Conservation (phyloP, 2,888 invertebrate genomes). For the Heliconius hortense region DNA sequence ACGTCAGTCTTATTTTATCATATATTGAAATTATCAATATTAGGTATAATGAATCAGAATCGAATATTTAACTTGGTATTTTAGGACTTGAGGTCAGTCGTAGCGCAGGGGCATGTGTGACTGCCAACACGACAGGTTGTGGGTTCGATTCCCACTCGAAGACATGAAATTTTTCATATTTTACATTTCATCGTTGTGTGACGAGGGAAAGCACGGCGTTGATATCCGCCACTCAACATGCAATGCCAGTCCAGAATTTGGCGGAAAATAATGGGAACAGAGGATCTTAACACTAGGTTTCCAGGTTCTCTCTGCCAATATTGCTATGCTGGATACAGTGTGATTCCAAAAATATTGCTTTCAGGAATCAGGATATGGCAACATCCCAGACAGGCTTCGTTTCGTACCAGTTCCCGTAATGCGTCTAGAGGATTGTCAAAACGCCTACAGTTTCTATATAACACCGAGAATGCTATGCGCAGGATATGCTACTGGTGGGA, state of each 20-base stretch:
- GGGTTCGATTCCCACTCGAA: too few species aligned
- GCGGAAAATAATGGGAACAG: background rate
- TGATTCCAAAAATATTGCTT: background rate
- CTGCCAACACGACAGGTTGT: too few species aligned
- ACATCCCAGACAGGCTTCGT: conserved; percentile 71
- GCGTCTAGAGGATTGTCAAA: conserved; percentile 63
- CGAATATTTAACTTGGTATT: too few species aligned
- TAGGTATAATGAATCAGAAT: too few species aligned
- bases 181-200: background rate
- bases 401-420: conserved; percentile 75
- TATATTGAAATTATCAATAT: too few species aligned
- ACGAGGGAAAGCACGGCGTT: background rate
- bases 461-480: conserved; percentile 73
- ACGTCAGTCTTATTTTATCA: too few species aligned
- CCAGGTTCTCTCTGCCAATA: background rate
- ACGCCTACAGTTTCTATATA: conserved; percentile 70
- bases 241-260: too few species aligned
- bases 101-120: too few species aligned
- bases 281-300: background rate
- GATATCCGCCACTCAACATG: background rate
- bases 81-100: too few species aligned
- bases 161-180: too few species aligned
- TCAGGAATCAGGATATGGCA: conserved; percentile 67
- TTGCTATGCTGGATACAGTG: too few species aligned
- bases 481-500: conserved; percentile 73